A percentile compares a stretch with the other conserved stretches of the same genome.
These are phyloP conservation scores for Centroberyx gerrardi DNA, from an alignment of 2,797 vertebrate genomes.

Conservation along the genomic window DNA sequence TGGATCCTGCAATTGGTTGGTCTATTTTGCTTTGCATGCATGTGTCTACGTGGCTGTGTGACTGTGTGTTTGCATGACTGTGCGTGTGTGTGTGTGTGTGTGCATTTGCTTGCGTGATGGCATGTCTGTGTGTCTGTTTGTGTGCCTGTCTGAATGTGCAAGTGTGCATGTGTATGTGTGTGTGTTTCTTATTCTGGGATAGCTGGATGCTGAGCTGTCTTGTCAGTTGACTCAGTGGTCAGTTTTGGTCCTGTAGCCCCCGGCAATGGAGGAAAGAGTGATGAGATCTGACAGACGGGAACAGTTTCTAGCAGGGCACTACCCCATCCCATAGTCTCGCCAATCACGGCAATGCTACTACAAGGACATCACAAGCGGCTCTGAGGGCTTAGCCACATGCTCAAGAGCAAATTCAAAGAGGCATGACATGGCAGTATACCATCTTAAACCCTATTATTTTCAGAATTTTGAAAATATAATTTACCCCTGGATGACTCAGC, in stretches of 20 bases:
- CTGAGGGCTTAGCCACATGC: slow-evolving; percentile 47
- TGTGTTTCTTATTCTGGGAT: slow-evolving; percentile 48
- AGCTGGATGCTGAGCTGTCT: slow-evolving; percentile 78
- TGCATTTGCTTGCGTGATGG: slow-evolving; percentile 37
- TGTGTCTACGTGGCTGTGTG: slow-evolving; percentile 36
- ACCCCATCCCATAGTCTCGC: slow-evolving; percentile 55
- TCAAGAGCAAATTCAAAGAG: slow-evolving; percentile 44
- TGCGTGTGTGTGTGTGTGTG: slow-evolving; percentile 31
- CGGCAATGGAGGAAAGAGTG: slow-evolving; percentile 64
- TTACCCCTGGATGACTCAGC: neutral
- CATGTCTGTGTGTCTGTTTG: slow-evolving; percentile 35
- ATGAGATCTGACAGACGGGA: slow-evolving; percentile 81
- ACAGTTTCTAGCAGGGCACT: slow-evolving; percentile 69
- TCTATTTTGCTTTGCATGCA: slow-evolving; percentile 60
- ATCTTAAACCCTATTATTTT: slow-evolving; percentile 45
- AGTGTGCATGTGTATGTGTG: slow-evolving; percentile 23
- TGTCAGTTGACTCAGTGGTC: slow-evolving; percentile 85
- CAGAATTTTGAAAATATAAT: neutral
- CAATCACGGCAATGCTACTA: slow-evolving; percentile 51
- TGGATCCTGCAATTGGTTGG: slow-evolving; percentile 39
- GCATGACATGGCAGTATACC: slow-evolving; percentile 41
- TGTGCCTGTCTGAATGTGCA: slow-evolving; percentile 38
- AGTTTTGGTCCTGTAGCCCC: slow-evolving; percentile 77
- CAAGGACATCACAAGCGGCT: slow-evolving; percentile 45
- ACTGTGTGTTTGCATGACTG: slow-evolving; percentile 33